Conservation (phyloP, 2,888 invertebrate species). For the Rhingia campestris region DNA sequence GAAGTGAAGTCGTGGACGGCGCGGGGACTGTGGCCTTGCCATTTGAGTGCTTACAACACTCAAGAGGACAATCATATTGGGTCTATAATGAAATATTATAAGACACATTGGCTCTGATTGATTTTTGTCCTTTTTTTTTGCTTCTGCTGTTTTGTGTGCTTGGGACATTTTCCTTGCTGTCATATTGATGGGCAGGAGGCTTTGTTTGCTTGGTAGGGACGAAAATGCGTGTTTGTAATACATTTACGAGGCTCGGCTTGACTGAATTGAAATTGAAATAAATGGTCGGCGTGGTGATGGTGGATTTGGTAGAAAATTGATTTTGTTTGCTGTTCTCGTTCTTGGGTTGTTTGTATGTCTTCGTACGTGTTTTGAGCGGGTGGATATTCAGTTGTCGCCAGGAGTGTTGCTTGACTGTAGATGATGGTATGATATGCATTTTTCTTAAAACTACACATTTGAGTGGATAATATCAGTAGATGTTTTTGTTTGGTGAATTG, state of each 20-base stretch:
- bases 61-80: constrained; percentile 64
- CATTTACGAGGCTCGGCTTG: constrained; percentile 61
- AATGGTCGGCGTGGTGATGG: constrained; percentile 49
- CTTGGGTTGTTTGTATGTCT: constrained; percentile 6
- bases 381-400: constrained; percentile 54
- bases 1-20: constrained; percentile 17
- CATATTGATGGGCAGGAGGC: not conserved
- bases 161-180: not conserved
- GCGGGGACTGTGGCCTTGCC: not conserved
- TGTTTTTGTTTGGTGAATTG: too few relatives aligned
- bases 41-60: constrained; percentile 10
- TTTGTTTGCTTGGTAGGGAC: constrained; percentile 48
- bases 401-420: constrained; percentile 58
- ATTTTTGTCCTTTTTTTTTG: constrained; percentile 53
- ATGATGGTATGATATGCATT: not conserved
- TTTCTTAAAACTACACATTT: too few relatives aligned
- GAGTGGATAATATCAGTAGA: too few relatives aligned
- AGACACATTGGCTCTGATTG: constrained; percentile 63
- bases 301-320: constrained; percentile 61
- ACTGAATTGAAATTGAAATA: constrained; percentile 71
- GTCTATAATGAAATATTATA: constrained; percentile 67
- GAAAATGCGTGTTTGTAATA: constrained; percentile 71
- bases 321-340: constrained; percentile 39
- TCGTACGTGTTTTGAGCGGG: constrained; percentile 23
- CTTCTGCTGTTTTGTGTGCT: not conserved